A percentile compares a stretch with the other conserved stretches of the same genome.
These are phyloP conservation scores for Phyllotreta cruciferae DNA, from an alignment of 2,888 invertebrate species.

Conservation along the genomic window DNA sequence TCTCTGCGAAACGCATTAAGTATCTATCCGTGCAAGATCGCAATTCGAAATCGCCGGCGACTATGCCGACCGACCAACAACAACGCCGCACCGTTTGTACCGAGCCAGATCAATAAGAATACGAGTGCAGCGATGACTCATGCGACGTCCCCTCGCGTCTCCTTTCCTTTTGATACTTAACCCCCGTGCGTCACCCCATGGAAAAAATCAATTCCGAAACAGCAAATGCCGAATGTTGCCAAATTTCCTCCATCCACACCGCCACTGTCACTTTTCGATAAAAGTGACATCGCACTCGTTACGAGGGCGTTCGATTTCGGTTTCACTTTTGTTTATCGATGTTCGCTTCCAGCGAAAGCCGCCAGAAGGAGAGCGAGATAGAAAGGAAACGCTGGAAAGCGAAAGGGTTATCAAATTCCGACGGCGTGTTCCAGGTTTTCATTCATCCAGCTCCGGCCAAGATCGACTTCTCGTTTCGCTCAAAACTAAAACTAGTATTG, in stretches of 20 bases:
- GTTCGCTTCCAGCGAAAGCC: not conserved
- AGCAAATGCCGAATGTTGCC: conserved; percentile 57
- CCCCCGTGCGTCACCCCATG: conserved; percentile 24
- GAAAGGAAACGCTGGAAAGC: not conserved
- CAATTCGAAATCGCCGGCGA: conserved; percentile 33
- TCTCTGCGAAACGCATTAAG: conserved; percentile 41
- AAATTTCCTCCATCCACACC: conserved; percentile 49
- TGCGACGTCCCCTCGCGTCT: conserved; percentile 51
- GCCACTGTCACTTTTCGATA: conserved; percentile 33
- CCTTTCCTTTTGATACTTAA: conserved; percentile 35
- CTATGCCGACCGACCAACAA: conserved; percentile 27
- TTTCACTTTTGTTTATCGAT: conserved; percentile 29
- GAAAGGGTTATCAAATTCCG: conserved; percentile 13
- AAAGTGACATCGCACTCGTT: conserved; percentile 39
- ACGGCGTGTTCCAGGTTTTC: not conserved
- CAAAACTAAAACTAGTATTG: too few relatives aligned
- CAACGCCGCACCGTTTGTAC: conserved; percentile 40
- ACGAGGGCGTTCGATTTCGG: conserved; percentile 25
- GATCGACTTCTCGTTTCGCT: not conserved
- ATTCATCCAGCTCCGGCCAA: not conserved
- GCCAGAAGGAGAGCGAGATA: not conserved
- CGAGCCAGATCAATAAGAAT: conserved; percentile 51
- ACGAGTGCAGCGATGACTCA: conserved; percentile 59
- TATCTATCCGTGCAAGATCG: conserved; percentile 23
- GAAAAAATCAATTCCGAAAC: too few relatives aligned